Conservation (phyloP, 2,797 vertebrate species). For the Capromys pilorides region DNA sequence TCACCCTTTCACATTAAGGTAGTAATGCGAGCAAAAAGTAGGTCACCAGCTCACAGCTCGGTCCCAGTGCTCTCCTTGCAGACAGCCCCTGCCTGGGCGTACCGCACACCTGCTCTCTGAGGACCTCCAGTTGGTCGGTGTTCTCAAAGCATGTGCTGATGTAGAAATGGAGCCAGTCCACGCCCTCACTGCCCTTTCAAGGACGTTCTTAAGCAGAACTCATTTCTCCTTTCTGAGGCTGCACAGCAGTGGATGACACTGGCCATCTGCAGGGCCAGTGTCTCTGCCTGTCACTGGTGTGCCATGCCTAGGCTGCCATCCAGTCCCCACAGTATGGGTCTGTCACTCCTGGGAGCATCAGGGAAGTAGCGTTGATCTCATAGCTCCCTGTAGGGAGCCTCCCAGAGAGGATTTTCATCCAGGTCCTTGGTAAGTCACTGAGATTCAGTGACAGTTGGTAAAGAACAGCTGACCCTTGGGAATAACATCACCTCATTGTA, state of each 20-base stretch:
- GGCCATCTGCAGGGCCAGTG: background rate
- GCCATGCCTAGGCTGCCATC: no score
- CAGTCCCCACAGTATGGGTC: background rate
- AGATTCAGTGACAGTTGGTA: background rate
- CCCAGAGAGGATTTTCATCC: background rate
- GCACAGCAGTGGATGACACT: background rate
- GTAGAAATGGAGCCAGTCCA: background rate
- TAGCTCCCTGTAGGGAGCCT: background rate
- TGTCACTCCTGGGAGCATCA: background rate
- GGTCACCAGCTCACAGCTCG: background rate
- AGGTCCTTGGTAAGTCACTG: background rate
- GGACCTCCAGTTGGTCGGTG: background rate
- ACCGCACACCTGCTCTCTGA: background rate
- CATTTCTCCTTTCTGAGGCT: background rate
- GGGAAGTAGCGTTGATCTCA: background rate
- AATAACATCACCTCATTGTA: background rate
- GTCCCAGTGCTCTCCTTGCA: background rate
- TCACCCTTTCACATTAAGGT: background rate
- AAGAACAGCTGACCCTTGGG: background rate
- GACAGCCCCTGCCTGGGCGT: no score
- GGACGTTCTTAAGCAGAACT: background rate
- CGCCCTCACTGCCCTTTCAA: background rate
- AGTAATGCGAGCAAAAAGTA: background rate
- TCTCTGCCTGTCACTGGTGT: background rate
- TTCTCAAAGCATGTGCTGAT: background rate